Evolutionary conservation across 2,797 vertebrate genomes (phyloP), one percentile per base, ranked within the genome.

Genomic region (Leptatherina wallacei): DNA sequence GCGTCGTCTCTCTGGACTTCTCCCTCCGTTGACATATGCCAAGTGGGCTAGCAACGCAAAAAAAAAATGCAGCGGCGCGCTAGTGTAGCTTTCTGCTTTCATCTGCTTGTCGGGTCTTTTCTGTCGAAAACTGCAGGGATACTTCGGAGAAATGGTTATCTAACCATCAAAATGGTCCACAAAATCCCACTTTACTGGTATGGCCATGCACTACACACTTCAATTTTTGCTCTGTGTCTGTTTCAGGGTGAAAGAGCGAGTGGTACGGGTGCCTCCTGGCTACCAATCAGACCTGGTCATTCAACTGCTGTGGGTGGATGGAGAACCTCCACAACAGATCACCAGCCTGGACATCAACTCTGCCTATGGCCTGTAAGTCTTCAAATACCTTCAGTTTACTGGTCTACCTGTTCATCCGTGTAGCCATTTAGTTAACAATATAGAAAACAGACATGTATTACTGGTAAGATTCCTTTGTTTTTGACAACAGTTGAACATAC

Each of bases 271-370:
- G 91, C 96, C 97, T 61, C 96, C 97, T 11, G 98, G 98, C 8
- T 99, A 98, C 93, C 98, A 99, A 88, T 96, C 97, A 30, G 96
- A 98, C 75, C 93, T 99, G 52, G 97, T 99, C 67, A 94, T 99
- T 88, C 97, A 99, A 90, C 73, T 99, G 89, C 95, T 96, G 65
- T 97, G 96, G 96, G 94, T 96, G 27, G 97, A 99, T 69, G 97
- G 97, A 75, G 98, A 99, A 60, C 95, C 97, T 69, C 96, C 98
- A n/a, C 97, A 98, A 44, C 98, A 97, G 91, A 97, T 99, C 74
- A 98, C 97, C 85, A 97, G 97, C 83, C 93, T 99, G 88, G 95
- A 97, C 80, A 90, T 97, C 77, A 99, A 96, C 92, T 99, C 98
- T 52, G 97, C 98, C 18, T 99, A 98, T 22, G 97, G 97, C 92